Base-by-base conservation (phyloP, 2,888 invertebrate genomes). In the Heliconius aoede region DNA sequence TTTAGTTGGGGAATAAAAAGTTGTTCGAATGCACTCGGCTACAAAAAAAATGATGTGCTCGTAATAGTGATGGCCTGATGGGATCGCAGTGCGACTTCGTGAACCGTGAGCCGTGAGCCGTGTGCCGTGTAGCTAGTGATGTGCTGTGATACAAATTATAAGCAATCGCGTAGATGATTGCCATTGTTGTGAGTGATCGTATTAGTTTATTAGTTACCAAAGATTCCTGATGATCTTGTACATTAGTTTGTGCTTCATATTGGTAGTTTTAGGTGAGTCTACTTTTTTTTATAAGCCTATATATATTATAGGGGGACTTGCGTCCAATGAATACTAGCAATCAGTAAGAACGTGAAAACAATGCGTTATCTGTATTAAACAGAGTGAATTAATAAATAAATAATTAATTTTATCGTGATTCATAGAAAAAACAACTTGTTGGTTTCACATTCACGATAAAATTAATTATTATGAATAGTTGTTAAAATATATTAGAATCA, bases 161-260 rank as follows among this genome's bases (percentile, higher is more conserved):
- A 91, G 89, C 93, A 89, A 87, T 92, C 90, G 87, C 86, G 89
- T 93, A 93, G 91, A 94, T 94, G 94, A 94, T 93, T 92, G 93
- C 87, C 91, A 87, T 86, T 85, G 85, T 85, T 86, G 85, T 84
- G 89, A 92, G 94, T 94, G 94, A 94, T 94, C 93, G 83, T 81
- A 88, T 90, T 94, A 93, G 92, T 92, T 93, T 91, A 92, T 91
- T 94, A 93, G 92, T 93, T 93, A 91, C 94, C 94, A 94, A 94
- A 94, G 94, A 94, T 90, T 94, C 94, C 94, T 93, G 88, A 94
- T 94, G 94, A 94, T 94, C 94, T 94, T 94, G 89, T 94, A 94
- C 90, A 94, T 94, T 92, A 93, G 91, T 91, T 91, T 94, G 92
- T 94, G 94, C 93, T 94, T 94, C 90, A 94, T 94, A 94, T 90